These are phyloP conservation scores for Acanthopagrus latus DNA, from an alignment of 2,797 vertebrate species.

Conservation along the genomic window DNA sequence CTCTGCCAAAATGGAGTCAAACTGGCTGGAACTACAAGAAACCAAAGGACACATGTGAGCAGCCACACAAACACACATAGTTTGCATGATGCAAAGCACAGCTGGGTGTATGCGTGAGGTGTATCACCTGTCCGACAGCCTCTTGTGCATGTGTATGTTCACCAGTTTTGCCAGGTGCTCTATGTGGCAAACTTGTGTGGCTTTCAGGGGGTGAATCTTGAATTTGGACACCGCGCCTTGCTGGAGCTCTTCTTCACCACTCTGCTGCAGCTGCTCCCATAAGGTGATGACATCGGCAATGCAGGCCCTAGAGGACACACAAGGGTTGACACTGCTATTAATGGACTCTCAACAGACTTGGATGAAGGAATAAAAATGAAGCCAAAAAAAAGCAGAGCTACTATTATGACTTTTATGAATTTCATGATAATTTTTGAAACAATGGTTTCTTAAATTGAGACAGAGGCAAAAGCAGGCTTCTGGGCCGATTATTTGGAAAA, in stretches of 20 bases:
- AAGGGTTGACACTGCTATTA: neutral
- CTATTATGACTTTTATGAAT: neutral
- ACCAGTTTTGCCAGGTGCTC: conserved; percentile 88
- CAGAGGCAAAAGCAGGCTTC: neutral
- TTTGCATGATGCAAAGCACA: neutral
- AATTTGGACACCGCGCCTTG: conserved; percentile 87
- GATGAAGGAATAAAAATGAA: neutral
- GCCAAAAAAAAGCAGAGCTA: neutral
- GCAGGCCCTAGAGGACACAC: conserved; percentile 86
- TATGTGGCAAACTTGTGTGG: conserved; percentile 88
- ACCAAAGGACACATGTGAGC: conserved; percentile 11
- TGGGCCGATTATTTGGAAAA: too few relatives aligned
- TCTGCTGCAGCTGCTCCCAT: conserved; percentile 88
- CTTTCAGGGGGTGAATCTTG: conserved; percentile 91
- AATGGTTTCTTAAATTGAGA: neutral
- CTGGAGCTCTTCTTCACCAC: conserved; percentile 78
- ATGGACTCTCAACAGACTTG: neutral
- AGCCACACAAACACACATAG: neutral
- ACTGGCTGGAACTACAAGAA: conserved; percentile 59
- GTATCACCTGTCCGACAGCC: conserved; percentile 81
- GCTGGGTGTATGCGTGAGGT: neutral
- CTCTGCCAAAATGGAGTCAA: conserved; percentile 66
- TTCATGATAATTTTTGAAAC: neutral
- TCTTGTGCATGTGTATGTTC: conserved; percentile 84
- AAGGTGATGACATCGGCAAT: conserved; percentile 88